Evolutionary conservation across 2,888 invertebrate genomes (phyloP), one percentile per base, ranked within the genome.

Genomic region (Phengaris arion): DNA sequence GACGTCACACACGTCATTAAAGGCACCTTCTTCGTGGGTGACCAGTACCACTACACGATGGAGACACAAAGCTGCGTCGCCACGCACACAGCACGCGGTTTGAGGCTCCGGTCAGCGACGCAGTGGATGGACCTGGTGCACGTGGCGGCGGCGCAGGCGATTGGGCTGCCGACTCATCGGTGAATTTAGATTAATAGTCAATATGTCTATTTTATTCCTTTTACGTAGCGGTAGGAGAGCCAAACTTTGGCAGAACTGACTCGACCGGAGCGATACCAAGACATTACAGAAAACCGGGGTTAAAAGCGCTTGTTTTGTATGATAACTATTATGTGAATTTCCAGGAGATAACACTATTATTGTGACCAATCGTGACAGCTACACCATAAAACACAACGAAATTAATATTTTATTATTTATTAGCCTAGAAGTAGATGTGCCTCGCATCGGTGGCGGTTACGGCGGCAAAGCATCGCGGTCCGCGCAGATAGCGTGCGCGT

Each of bases 11-110:
- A 95, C 72, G 92, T 92, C 0, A 86, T 96, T 9, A 94, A 92
- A 75, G 97, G 97, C 0, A 89, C 83, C 4, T 94, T 94, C 77
- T 83, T 89, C 10, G 84, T 94, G 15, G 95, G 94, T 0, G 86
- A 94, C 0, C 97, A 97, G 83, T 97, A 96, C 85, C 97, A 97
- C 86, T 97, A 94, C 81, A 95, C 95, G 0, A 96, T 97, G 96
- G 97, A 97, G 86, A 94, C 96, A 0, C 96, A 96, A 80, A 93
- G 94, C 54, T 95, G 96, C 74, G 78, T 81, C 6, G 88, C 85
- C 0, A 57, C 79, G 0, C 84, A 85, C 51, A 85, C 85, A 0
- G 82, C 85, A 0, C 79, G 82, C 0, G 82, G 81, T 0, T 74
- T 83, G 6, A 59, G 72, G 0, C 86, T 92, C 8, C 94, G 94